Percentiles rank a stretch among this genome's conserved stretches.
Evolutionary conservation across 1,140 invertebrate genomes (phyloP).

Genomic region (Calosoma granatense): DNA sequence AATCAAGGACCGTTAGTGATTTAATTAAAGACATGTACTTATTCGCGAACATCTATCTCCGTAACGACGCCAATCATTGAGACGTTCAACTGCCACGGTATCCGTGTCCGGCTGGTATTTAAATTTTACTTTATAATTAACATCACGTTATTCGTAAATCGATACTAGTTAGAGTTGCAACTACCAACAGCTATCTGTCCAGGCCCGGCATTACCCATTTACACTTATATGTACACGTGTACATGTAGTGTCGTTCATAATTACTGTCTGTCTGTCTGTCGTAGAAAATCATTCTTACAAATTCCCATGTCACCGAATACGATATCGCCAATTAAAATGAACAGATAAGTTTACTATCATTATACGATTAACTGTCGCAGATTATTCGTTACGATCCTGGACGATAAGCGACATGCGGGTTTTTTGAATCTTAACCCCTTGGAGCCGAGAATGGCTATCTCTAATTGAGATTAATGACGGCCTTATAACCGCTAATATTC

Average conservation of each 20-base stretch:
- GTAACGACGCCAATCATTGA: background rate
- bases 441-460: background rate
- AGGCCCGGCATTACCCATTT: too few relatives aligned
- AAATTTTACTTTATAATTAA: background rate
- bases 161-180: too few relatives aligned
- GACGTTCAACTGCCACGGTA: background rate
- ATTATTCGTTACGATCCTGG: too few relatives aligned
- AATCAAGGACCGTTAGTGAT: conserved; percentile 3
- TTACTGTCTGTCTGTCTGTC: too few relatives aligned
- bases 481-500: conserved; percentile 1
- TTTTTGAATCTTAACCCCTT: background rate
- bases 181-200: too few relatives aligned
- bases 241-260: too few relatives aligned
- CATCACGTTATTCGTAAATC: background rate
- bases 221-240: background rate
- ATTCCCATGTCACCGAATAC: too few relatives aligned
- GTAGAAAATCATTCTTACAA: too few relatives aligned
- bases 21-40: background rate
- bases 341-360: too few relatives aligned
- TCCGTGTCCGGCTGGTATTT: background rate
- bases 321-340: too few relatives aligned
- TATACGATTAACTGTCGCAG: too few relatives aligned
- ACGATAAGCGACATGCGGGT: background rate
- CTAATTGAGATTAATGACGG: conserved; percentile 3
- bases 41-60: background rate